Evolutionary conservation across 2,113 vertebrate species (phyloP).

Genomic region (Puma concolor): DNA sequence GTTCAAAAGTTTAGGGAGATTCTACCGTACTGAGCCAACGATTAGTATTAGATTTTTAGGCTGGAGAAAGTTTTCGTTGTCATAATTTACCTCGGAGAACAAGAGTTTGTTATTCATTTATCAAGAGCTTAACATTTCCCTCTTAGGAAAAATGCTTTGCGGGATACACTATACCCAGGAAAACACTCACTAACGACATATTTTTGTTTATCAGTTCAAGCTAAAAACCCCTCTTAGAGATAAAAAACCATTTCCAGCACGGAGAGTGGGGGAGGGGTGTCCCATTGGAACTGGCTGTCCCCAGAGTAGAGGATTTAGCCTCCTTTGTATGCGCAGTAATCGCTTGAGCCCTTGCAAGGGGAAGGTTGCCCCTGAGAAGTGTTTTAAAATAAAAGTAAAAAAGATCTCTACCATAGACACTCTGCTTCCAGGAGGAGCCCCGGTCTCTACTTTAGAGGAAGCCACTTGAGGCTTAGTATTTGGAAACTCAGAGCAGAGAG

Average conservation of each 20-base stretch:
- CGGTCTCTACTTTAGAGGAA: not conserved
- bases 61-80: conserved; percentile 83
- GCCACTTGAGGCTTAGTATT: not conserved
- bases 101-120: conserved; percentile 79
- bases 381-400: conserved; percentile 47
- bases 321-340: not conserved
- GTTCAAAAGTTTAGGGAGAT: conserved; percentile 84
- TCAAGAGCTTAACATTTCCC: conserved; percentile 79
- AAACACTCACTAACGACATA: conserved; percentile 47
- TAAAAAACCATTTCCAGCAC: conserved; percentile 1
- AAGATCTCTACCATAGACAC: not conserved
- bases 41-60: conserved; percentile 82
- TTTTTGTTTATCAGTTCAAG: conserved; percentile 65
- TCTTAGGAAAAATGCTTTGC: conserved; percentile 53
- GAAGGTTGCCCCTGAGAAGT: not conserved
- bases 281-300: not conserved
- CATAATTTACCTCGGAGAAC: conserved; percentile 79
- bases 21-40: conserved; percentile 79
- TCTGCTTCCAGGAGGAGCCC: not conserved
- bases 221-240: conserved; percentile 44
- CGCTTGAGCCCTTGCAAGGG: not conserved
- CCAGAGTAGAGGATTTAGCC: not conserved
- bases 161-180: conserved; percentile 46
- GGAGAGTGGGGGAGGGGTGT: not conserved
- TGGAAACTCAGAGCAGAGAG: not conserved